A percentile compares a stretch with the other conserved stretches of the same genome.
Conservation (phyloP, 2,113 vertebrate genomes). For the Drymodes brunneopygia region DNA sequence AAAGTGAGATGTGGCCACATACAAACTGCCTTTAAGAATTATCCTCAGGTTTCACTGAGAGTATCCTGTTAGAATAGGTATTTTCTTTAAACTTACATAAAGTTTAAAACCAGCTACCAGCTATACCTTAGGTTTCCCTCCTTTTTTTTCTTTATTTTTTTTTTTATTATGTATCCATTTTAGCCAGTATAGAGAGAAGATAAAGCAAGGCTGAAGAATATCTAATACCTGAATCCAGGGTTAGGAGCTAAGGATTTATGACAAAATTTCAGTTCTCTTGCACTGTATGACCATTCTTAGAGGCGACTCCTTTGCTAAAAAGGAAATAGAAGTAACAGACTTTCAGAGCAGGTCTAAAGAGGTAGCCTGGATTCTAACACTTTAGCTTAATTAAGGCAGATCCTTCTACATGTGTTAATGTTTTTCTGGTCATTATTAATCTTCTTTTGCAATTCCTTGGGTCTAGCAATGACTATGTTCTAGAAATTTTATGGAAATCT, state of each 20-base stretch:
- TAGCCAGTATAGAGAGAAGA: background rate
- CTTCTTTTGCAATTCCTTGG: background rate
- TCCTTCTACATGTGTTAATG: background rate
- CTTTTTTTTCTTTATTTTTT: no score
- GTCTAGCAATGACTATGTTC: background rate
- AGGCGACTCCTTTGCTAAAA: background rate
- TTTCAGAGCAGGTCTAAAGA: background rate
- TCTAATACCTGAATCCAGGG: background rate
- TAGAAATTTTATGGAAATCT: background rate
- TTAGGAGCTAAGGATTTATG: background rate
- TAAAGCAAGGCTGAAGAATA: background rate
- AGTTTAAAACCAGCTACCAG: background rate
- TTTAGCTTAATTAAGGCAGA: background rate
- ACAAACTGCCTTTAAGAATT: background rate
- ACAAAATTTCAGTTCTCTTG: background rate
- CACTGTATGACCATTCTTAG: background rate
- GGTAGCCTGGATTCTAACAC: background rate
- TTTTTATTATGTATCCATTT: background rate
- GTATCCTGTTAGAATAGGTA: accelerated
- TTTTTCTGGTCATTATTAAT: background rate
- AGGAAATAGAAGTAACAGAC: background rate
- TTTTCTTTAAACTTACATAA: background rate
- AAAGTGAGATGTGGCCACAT: background rate
- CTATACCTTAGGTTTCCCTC: background rate
- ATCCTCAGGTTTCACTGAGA: background rate